Conservation (phyloP, 1,140 invertebrate genomes). For the Pseudobourletiella spinata region DNA sequence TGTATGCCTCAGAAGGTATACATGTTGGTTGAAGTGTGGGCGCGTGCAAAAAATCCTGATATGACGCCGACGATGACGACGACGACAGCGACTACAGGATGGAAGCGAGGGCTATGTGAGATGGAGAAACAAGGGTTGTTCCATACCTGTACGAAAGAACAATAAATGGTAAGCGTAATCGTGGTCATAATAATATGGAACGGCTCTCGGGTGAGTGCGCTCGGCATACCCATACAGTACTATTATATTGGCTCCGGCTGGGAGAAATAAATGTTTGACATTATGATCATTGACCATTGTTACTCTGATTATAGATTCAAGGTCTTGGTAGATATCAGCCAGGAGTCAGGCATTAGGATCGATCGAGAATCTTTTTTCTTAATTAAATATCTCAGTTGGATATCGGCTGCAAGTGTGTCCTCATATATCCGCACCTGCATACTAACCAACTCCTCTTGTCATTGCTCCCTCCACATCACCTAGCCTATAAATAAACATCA, state of each 20-base stretch:
- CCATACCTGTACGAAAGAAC: not conserved
- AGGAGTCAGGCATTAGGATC: not conserved
- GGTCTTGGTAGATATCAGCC: slow-evolving; percentile 17
- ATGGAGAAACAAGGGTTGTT: no score
- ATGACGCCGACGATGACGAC: no score
- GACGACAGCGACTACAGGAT: no score
- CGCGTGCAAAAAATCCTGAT: no score
- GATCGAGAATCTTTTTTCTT: slow-evolving; percentile 26
- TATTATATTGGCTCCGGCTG: not conserved
- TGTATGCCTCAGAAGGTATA: no score
- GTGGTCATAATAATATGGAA: not conserved
- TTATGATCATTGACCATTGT: slow-evolving; percentile 31
- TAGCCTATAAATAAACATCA: slow-evolving; percentile 31
- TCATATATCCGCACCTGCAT: slow-evolving; percentile 32
- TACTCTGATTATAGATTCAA: slow-evolving; percentile 31
- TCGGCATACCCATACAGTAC: no score
- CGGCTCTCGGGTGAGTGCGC: not conserved
- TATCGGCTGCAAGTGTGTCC: slow-evolving; percentile 31
- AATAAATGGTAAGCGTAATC: not conserved
- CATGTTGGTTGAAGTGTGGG: no score
- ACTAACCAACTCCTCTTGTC: slow-evolving; percentile 32
- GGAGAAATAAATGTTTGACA: slow-evolving; percentile 29
- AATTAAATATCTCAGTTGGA: slow-evolving; percentile 36
- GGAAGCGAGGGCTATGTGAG: no score
- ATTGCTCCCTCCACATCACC: slow-evolving; percentile 11